Percentiles rank a stretch among this genome's conserved stretches.
Conservation (phyloP, 2,888 invertebrate species). For the Caprella mutica region DNA sequence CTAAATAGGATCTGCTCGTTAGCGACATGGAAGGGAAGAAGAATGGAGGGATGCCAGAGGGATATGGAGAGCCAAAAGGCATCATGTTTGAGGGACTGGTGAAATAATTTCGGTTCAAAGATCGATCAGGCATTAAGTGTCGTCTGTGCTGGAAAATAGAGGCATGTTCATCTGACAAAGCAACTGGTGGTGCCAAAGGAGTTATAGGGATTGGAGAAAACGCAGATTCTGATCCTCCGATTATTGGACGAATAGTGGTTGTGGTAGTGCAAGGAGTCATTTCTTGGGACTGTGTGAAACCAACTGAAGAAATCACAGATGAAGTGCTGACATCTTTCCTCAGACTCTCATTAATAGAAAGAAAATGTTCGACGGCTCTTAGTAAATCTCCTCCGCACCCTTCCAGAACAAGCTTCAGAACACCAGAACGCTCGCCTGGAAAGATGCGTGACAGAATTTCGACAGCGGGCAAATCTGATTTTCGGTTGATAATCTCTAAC, state of each 20-base stretch:
- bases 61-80: constrained; percentile 19
- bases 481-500: too few relatives aligned
- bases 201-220: constrained; percentile 25
- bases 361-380: constrained; percentile 77
- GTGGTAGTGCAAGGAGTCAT: constrained; percentile 4
- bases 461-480: constrained; percentile 11
- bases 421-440: constrained; percentile 75
- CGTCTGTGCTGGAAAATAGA: constrained; percentile 7
- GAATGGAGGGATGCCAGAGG: constrained; percentile 26
- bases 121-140: constrained; percentile 18
- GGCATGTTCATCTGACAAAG: constrained; percentile 24
- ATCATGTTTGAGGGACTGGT: constrained; percentile 18
- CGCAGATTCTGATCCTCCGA: constrained; percentile 31
- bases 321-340: constrained; percentile 12
- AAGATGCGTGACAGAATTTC: constrained; percentile 76
- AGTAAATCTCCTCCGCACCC: constrained; percentile 83
- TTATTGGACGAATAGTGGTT: constrained; percentile 25
- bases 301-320: constrained; percentile 5
- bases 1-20: constrained; percentile 11
- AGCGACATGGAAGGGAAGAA: constrained; percentile 25
- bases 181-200: neutral
- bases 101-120: constrained; percentile 11
- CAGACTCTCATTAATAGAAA: constrained; percentile 38
- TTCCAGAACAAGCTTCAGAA: constrained; percentile 78
- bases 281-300: constrained; percentile 2